Base-by-base conservation (phyloP, 2,888 invertebrate genomes). In the Drosophila tripunctata region DNA sequence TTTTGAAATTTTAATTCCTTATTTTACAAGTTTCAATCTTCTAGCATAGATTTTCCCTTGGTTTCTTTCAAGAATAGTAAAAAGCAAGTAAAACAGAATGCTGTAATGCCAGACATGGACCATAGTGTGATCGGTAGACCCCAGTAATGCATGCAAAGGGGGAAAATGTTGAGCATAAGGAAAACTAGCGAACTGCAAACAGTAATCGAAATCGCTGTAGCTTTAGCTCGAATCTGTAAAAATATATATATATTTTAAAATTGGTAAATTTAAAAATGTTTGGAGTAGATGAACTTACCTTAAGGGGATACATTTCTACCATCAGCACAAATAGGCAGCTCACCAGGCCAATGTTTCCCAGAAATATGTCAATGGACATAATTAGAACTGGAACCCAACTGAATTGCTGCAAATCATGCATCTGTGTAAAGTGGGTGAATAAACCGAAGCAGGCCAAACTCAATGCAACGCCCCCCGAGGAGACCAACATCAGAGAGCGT, bases 271-370 rank as follows among this genome's bases (percentile, higher is more conserved):
- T 6, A 2, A 4, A 6, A 10, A 4, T 8, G 4, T 14, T 8
- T 7, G 4, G 4, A 5, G 17, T 1, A 14, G 1, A 33, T n/a
- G n/a, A n/a, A n/a, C 51, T 35, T 35, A 90, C 91, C 85, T 90
- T 90, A 1, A 79, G 67, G 0, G 90, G 90, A 31, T 90, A 79
- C n/a, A 90, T 80, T 69, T 91, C 91, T 0, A 89, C 87, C n/a
- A 91, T 64, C 1, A 90, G 68, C 2, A 90, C 86, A 68, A 89
- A 88, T 14, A 88, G 85, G 12, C 90, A 64, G 0, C 90, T 81
- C 2, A 89, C 67, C 8, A 91, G 56, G 0, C 91, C 91, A 19
- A 90, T 73, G 14, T 89, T 89, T 0, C 87, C 87, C n/a, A 88
- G 38, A 38, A 90, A 89, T 5, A 90, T 83, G 2, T 87, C 81